These are phyloP conservation scores for Danaus plexippus DNA, from an alignment of 1,140 invertebrate genomes.

Conservation along the genomic window DNA sequence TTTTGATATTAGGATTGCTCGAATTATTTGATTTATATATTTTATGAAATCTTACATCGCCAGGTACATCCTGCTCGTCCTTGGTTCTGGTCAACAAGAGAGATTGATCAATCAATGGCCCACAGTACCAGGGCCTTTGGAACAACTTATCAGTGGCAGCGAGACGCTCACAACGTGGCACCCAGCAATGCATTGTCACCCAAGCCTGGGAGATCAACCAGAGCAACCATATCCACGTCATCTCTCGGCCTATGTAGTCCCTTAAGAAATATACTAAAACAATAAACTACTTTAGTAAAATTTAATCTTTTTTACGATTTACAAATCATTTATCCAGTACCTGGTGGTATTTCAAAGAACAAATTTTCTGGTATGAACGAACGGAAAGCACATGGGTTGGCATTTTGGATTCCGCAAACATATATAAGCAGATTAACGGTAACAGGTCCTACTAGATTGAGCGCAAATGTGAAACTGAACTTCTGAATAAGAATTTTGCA, in stretches of 20 bases:
- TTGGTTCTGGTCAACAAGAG: conserved; percentile 91
- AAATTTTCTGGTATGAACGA: conserved; percentile 87
- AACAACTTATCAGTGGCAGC: conserved; percentile 96
- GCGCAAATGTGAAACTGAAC: conserved; percentile 95
- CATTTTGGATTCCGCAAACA: conserved; percentile 86
- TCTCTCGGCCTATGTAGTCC: conserved; percentile 86
- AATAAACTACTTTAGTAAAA: background rate
- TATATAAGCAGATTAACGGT: conserved; percentile 89
- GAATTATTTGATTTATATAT: no score
- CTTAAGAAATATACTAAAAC: conserved; percentile 80
- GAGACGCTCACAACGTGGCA: conserved; percentile 93
- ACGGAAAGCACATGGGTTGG: conserved; percentile 89
- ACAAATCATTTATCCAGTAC: conserved; percentile 25
- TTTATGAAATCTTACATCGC: conserved; percentile 75
- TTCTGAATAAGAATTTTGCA: conserved; percentile 97
- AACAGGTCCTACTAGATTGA: conserved; percentile 92
- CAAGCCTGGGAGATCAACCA: conserved; percentile 95
- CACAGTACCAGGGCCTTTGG: conserved; percentile 93
- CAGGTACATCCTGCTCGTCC: conserved; percentile 94
- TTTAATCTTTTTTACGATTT: background rate
- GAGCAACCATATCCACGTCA: conserved; percentile 92
- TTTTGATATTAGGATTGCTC: no score
- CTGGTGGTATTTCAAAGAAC: conserved; percentile 88
- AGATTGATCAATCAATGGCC: conserved; percentile 93
- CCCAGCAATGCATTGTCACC: conserved; percentile 96